Percentiles rank a stretch among this genome's conserved stretches.
Evolutionary conservation across 2,888 invertebrate species (phyloP).

Genomic region (Drosophila borealis): DNA sequence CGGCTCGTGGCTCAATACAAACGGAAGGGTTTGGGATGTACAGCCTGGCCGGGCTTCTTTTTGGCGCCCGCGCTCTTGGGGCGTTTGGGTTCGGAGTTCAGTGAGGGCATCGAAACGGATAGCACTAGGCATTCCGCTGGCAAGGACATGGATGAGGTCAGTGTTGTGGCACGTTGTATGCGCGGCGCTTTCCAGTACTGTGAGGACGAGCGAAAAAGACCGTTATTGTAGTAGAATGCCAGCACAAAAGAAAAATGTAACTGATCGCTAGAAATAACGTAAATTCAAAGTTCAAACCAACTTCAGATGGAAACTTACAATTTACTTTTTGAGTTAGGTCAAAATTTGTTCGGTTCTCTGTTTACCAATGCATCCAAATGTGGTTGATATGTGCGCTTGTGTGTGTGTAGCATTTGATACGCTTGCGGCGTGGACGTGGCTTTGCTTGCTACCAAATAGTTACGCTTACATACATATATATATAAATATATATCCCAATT

Average conservation of each 20-base stretch:
- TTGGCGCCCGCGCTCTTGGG: constrained; percentile 84
- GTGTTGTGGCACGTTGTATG: constrained; percentile 83
- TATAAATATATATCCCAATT: constrained; percentile 42
- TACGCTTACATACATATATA: constrained; percentile 41
- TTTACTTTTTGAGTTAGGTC: constrained; percentile 54
- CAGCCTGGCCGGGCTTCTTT: constrained; percentile 81
- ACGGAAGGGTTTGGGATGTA: constrained; percentile 84
- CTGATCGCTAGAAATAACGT: not conserved
- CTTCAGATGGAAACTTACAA: constrained; percentile 69
- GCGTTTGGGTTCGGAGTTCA: constrained; percentile 81
- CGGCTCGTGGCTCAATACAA: constrained; percentile 74
- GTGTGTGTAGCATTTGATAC: constrained; percentile 62
- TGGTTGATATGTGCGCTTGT: constrained; percentile 71
- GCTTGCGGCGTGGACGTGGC: constrained; percentile 65
- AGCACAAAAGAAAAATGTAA: not conserved
- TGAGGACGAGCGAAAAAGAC: constrained; percentile 19
- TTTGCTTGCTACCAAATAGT: constrained; percentile 45
- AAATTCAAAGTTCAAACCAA: constrained; percentile 27
- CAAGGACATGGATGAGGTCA: constrained; percentile 85
- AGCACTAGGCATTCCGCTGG: constrained; percentile 85
- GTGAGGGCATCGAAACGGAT: constrained; percentile 85
- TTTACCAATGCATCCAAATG: constrained; percentile 78
- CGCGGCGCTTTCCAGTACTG: constrained; percentile 84
- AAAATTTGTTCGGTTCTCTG: constrained; percentile 57
- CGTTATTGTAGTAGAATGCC: constrained; percentile 12